A percentile compares a stretch with the other conserved stretches of the same genome.
Evolutionary conservation across 1,140 invertebrate species (phyloP).

Genomic region (Pseudomyrmex flavicornis): DNA sequence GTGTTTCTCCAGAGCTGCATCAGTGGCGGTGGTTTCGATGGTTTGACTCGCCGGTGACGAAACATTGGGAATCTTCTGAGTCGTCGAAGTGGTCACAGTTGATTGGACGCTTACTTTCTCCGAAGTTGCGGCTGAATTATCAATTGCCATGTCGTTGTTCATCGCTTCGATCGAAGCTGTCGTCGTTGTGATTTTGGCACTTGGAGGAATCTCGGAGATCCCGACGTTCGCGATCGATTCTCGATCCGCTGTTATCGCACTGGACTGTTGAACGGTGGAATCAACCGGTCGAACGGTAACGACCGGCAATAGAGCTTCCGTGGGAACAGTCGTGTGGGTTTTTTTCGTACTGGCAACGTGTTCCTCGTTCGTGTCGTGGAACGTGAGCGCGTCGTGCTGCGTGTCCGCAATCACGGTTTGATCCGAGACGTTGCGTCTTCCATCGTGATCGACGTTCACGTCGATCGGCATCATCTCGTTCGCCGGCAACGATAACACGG

Average conservation of each 20-base stretch:
- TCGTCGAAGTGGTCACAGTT: background rate
- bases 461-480: conserved; percentile 3
- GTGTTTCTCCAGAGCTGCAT: background rate
- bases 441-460: conserved; percentile 19
- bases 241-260: background rate
- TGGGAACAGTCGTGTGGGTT: background rate
- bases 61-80: background rate
- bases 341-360: background rate
- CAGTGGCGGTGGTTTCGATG: background rate
- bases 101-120: background rate
- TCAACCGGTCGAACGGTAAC: background rate
- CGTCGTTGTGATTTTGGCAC: background rate
- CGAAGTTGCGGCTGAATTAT: conserved; percentile 4
- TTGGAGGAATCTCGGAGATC: background rate
- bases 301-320: background rate
- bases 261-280: conserved; percentile 1
- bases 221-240: background rate
- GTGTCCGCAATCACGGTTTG: background rate
- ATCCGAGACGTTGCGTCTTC: conserved; percentile 1
- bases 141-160: background rate
- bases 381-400: background rate
- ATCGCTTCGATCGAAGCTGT: background rate
- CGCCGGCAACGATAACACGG: conserved; percentile 67
- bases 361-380: background rate
- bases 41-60: background rate